Percentiles rank a stretch among this genome's conserved stretches.
phyloP scores from a whole-genome alignment of 2,797 vertebrate species.

The Graptemys geographica region DNA sequence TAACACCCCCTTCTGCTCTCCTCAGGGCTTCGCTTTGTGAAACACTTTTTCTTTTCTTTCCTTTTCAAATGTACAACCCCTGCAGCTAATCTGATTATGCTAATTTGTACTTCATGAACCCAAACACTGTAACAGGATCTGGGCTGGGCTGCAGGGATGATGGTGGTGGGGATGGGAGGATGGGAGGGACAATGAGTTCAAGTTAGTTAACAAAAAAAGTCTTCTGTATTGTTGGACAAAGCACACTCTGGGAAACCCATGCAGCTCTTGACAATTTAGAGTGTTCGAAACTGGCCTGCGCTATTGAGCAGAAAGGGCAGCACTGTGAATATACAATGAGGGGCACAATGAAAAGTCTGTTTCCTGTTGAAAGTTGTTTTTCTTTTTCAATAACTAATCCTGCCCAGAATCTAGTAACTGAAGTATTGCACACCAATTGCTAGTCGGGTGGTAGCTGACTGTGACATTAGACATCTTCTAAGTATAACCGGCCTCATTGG shows the following conservation, averaged over 20 bases:
- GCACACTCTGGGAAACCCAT: slow-evolving; percentile 74
- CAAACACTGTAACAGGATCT: slow-evolving; percentile 87
- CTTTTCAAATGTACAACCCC: slow-evolving; percentile 87
- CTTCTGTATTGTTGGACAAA: slow-evolving; percentile 76
- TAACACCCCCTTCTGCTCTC: slow-evolving; percentile 65
- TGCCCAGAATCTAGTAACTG: slow-evolving; percentile 33
- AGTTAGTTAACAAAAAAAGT: slow-evolving; percentile 78
- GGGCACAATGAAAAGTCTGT: slow-evolving; percentile 41
- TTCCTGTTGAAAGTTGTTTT: slow-evolving; percentile 41
- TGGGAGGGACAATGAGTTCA: slow-evolving; percentile 64
- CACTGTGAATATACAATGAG: not conserved
- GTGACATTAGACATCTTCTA: slow-evolving; percentile 36
- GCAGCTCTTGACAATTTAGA: slow-evolving; percentile 78
- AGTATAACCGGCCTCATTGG: not conserved
- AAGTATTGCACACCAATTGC: slow-evolving; percentile 24
- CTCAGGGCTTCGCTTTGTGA: slow-evolving; percentile 88
- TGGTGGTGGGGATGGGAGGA: slow-evolving; percentile 34
- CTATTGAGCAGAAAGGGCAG: slow-evolving; percentile 51
- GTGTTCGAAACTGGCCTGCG: slow-evolving; percentile 65
- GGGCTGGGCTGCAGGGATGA: slow-evolving; percentile 63
- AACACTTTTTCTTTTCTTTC: slow-evolving; percentile 85
- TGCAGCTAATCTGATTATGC: slow-evolving; percentile 98
- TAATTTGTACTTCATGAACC: slow-evolving; percentile 99
- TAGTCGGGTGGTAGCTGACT: not conserved
- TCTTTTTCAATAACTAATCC: slow-evolving; percentile 45